A percentile compares a stretch with the other conserved stretches of the same genome.
phyloP scores from a whole-genome alignment of 2,888 invertebrate genomes.

The Aricia artaxerxes region DNA sequence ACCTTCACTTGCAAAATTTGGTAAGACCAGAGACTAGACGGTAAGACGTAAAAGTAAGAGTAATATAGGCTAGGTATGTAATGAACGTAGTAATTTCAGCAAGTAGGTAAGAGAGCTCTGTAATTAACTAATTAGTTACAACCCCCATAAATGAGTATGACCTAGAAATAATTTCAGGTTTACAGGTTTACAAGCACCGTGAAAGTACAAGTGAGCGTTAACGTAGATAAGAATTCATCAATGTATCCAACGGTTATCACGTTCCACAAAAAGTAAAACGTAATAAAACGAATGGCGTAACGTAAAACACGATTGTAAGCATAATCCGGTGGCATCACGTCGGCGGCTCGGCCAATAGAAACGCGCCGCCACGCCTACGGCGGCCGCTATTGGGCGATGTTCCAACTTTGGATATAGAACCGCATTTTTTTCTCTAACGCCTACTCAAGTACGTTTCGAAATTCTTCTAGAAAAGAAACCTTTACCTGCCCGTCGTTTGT shows the following conservation, averaged over 20 bases:
- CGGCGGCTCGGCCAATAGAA: conserved; percentile 62
- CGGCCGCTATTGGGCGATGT: conserved; percentile 68
- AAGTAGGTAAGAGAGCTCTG: background rate
- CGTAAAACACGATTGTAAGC: conserved; percentile 53
- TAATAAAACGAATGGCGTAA: conserved; percentile 43
- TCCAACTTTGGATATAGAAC: conserved; percentile 77
- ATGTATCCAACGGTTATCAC: conserved; percentile 28
- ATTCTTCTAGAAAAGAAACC: background rate
- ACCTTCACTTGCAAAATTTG: too few relatives aligned
- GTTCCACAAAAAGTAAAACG: conserved; percentile 42
- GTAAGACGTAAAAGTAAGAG: too few relatives aligned
- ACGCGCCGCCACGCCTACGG: conserved; percentile 70
- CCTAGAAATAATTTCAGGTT: background rate
- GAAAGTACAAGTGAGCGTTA: background rate
- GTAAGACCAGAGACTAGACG: too few relatives aligned
- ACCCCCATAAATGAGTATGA: background rate
- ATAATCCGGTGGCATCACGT: conserved; percentile 65
- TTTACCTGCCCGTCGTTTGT: background rate
- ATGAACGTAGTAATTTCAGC: too few relatives aligned
- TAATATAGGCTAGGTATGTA: too few relatives aligned
- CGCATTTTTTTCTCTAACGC: conserved; percentile 76
- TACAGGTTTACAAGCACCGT: background rate
- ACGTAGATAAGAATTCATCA: conserved; percentile 28
- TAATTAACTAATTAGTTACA: background rate
- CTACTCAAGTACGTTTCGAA: conserved; percentile 62